Evolutionary conservation across 2,113 vertebrate species (phyloP).

Genomic region (Muntiacus reevesi): DNA sequence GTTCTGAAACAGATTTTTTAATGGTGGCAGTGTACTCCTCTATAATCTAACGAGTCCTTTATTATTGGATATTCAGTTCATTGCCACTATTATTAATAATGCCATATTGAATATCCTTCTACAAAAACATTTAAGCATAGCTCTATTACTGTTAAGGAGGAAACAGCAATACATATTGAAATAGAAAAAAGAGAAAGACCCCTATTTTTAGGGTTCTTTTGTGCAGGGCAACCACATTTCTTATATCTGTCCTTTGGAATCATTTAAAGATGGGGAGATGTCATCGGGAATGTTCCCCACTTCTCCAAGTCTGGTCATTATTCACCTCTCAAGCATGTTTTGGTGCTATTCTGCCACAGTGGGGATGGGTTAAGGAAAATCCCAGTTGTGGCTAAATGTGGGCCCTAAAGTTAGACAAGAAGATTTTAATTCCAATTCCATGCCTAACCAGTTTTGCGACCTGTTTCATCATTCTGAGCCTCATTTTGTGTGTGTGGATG

Average conservation of each 20-base stretch:
- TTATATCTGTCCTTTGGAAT: background rate
- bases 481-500: background rate
- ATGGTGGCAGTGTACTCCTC: background rate
- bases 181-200: background rate
- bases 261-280: background rate
- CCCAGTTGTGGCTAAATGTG: background rate
- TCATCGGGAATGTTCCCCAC: background rate
- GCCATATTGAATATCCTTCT: background rate
- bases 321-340: background rate
- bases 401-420: background rate
- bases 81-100: background rate
- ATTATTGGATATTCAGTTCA: background rate
- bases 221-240: background rate
- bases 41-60: background rate
- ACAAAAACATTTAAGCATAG: background rate
- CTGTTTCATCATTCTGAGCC: background rate
- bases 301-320: background rate
- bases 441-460: background rate
- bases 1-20: background rate
- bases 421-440: background rate
- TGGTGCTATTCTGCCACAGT: background rate
- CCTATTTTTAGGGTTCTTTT: background rate
- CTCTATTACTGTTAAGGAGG: background rate
- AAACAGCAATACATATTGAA: background rate
- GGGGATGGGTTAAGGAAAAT: background rate